Conservation (phyloP, 2,797 vertebrate species). For the Betta splendens region DNA sequence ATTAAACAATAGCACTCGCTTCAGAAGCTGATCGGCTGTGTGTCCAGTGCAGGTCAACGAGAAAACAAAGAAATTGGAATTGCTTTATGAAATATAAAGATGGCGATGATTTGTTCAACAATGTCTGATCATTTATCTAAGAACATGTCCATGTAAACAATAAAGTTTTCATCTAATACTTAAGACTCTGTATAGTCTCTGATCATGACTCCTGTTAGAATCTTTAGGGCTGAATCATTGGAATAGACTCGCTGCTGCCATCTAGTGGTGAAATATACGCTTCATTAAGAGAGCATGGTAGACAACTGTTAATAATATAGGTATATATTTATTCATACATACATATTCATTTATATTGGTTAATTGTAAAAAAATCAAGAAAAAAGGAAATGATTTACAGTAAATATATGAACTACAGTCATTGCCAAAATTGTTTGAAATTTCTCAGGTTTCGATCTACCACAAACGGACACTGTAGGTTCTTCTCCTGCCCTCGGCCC, state of each 20-base stretch:
- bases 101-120: too few species aligned
- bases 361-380: conserved; percentile 81
- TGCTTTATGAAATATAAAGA: too few species aligned
- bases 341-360: conserved; percentile 84
- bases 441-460: conserved; percentile 63
- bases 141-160: background rate
- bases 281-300: conserved; percentile 34
- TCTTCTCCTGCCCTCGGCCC: conserved; percentile 33
- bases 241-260: conserved; percentile 53
- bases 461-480: conserved; percentile 52
- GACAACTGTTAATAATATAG: conserved; percentile 84
- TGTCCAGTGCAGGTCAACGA: background rate
- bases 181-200: background rate
- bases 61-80: too few species aligned
- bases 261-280: conserved; percentile 47
- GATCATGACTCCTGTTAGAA: background rate
- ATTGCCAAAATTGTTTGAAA: conserved; percentile 73
- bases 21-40: background rate
- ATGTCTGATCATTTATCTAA: too few species aligned
- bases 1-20: too few species aligned
- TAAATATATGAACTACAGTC: conserved; percentile 81
- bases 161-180: background rate
- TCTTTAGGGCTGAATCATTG: background rate
- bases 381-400: conserved; percentile 73
- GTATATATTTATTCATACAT: conserved; percentile 88